Evolutionary conservation across 2,888 invertebrate species (phyloP).

Genomic region (Clostera curtula): DNA sequence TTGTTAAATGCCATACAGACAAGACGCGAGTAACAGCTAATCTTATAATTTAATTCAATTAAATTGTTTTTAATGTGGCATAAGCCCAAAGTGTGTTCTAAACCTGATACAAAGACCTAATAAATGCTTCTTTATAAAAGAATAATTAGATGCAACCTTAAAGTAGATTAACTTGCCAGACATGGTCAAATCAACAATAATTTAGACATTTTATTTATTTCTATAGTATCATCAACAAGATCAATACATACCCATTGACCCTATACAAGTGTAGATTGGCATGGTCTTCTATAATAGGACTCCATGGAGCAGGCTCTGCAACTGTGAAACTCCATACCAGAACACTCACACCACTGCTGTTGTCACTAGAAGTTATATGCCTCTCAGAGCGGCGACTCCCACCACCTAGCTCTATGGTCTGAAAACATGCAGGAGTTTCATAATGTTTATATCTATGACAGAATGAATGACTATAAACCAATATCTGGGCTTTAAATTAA

Average conservation of each 20-base stretch:
- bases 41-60: no score
- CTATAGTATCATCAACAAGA: no score
- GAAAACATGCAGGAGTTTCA: conserved; percentile 7
- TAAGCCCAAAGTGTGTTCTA: no score
- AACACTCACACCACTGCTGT: conserved; percentile 49
- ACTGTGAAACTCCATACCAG: conserved; percentile 91
- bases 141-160: no score
- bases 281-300: conserved; percentile 90
- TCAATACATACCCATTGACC: conserved; percentile 78
- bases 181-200: conserved; percentile 2
- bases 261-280: conserved; percentile 91
- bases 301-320: conserved; percentile 95
- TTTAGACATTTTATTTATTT: conserved; percentile 2
- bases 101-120: no score
- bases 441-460: background rate
- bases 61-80: no score
- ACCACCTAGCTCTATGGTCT: conserved; percentile 66
- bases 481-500: no score
- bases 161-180: no score
- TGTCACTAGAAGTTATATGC: conserved; percentile 59
- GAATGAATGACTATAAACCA: no score
- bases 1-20: no score
- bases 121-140: no score
- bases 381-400: conserved; percentile 58
- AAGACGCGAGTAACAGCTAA: no score